Evolutionary conservation across 2,888 invertebrate species (phyloP).

Genomic region (Mesorhabditis sp.): DNA sequence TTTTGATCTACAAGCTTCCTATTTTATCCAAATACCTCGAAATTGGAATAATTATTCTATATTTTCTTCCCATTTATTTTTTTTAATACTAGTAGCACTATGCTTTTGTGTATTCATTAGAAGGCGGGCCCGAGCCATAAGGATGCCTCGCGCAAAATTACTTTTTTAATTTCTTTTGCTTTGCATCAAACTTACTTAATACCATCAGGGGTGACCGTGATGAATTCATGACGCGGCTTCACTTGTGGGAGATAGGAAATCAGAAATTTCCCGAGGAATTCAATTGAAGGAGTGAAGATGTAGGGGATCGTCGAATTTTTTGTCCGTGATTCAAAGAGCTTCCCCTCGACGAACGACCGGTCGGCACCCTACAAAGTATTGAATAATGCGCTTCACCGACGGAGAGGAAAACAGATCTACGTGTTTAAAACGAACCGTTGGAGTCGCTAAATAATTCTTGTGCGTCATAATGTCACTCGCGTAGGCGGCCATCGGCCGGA

Average conservation of each 20-base stretch:
- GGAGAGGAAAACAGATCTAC: slow-evolving; percentile 60
- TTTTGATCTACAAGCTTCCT: too few relatives aligned
- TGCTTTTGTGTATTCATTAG: too few relatives aligned
- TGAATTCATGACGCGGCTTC: slow-evolving; percentile 82
- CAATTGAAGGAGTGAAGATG: slow-evolving; percentile 37
- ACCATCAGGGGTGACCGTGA: slow-evolving; percentile 85
- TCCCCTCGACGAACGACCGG: slow-evolving; percentile 23
- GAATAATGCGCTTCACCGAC: slow-evolving; percentile 65
- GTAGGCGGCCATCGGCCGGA: slow-evolving; percentile 91
- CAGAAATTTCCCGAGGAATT: slow-evolving; percentile 77
- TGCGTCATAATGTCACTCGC: slow-evolving; percentile 85
- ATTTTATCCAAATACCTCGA: too few relatives aligned
- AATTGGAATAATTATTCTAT: too few relatives aligned
- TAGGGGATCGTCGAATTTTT: slow-evolving; percentile 28
- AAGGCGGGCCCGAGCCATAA: too few relatives aligned
- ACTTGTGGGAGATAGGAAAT: slow-evolving; percentile 85
- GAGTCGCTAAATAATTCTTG: slow-evolving; percentile 62
- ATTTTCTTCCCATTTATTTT: too few relatives aligned
- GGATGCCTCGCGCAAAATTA: too few relatives aligned
- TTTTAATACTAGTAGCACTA: too few relatives aligned
- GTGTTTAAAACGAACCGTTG: background rate
- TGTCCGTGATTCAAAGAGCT: slow-evolving; percentile 15
- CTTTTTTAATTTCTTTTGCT: background rate
- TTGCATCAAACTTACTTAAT: slow-evolving; percentile 61
- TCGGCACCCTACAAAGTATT: slow-evolving; percentile 26